Conservation (phyloP, 2,888 invertebrate species). For the Leptopilina syphax region DNA sequence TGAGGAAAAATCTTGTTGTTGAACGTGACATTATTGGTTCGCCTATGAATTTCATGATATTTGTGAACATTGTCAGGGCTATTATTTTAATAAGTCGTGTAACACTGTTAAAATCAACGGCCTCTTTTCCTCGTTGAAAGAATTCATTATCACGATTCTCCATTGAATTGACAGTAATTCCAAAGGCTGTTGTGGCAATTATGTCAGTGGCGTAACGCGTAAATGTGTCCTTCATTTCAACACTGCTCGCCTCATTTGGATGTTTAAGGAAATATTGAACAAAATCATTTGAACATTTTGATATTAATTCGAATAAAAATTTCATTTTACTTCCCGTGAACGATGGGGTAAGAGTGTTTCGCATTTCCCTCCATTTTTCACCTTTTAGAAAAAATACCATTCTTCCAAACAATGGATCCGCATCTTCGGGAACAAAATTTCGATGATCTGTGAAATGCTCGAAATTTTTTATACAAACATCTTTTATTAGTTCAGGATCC, state of each 20-base stretch:
- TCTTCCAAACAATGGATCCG: slow-evolving; percentile 57
- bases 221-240: slow-evolving; percentile 71
- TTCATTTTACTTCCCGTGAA: slow-evolving; percentile 81
- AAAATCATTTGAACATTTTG: background rate
- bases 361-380: slow-evolving; percentile 78
- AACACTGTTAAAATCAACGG: slow-evolving; percentile 48
- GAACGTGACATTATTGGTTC: slow-evolving; percentile 39
- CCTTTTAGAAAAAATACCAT: slow-evolving; percentile 65
- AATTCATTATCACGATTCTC: slow-evolving; percentile 79
- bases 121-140: slow-evolving; percentile 72
- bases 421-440: slow-evolving; percentile 46
- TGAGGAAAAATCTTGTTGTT: slow-evolving; percentile 48
- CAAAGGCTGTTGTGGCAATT: slow-evolving; percentile 80
- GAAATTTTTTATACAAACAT: slow-evolving; percentile 63
- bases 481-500: slow-evolving; percentile 65
- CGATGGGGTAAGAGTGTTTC: slow-evolving; percentile 78
- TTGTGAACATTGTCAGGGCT: slow-evolving; percentile 9
- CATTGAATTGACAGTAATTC: slow-evolving; percentile 79
- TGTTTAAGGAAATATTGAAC: background rate
- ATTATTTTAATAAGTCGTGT: slow-evolving; percentile 44
- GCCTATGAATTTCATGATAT: slow-evolving; percentile 44
- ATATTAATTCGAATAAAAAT: slow-evolving; percentile 78
- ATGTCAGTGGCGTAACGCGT: slow-evolving; percentile 80
- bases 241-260: background rate
- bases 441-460: slow-evolving; percentile 64